Evolutionary conservation across 35 echinoderm and acorn worm species (phyloP), one percentile per base, ranked within the genome.

Genomic region (Lytechinus pictus): DNA sequence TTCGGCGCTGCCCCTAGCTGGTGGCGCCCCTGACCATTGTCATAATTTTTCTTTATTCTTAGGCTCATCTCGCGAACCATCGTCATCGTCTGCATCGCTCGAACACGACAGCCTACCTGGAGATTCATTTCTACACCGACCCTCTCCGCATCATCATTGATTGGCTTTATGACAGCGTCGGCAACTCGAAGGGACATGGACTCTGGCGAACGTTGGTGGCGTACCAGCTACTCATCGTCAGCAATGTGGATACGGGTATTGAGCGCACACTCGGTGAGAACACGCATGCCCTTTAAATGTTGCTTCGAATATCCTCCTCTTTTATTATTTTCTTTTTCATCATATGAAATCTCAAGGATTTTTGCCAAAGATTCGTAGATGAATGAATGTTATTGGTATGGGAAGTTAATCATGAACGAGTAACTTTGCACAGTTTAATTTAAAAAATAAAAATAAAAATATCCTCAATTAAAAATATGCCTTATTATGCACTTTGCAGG

Each of bases 171-270:
- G 97, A 96, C 60, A 96, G 96, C 61, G 91, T 96, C 4, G 97
- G 97, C 44, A 97, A 97, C 86, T 97, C 97, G 28, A 95, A 96
- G 86, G 97, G 97, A 1, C 87, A 95, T 89, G 97, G 91, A 8
- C 52, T 96, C 27, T 96, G 97, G 95, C 95, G 96, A 92, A 96
- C 94, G 16, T 86, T 97, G 53, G 97, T 96, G 51, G 96, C 97
- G 1, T 97, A 97, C 91, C 97, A 97, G 60, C 61, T 97, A 9
- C 96, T 97, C 51, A 97, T 96, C 57, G 97, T 97, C 14, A 97
- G 96, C 86, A 97, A 96, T 53, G 97, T 96, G 21, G 97, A 96
- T 29, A 96, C 94, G 9, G 95, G 95, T 10, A 97, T 97, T 57
- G 97, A 97, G 27, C 97, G 97, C 9, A 97, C 97, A 28, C 94